Conservation (phyloP, 2,888 invertebrate genomes). For the Saturnia japonica region DNA sequence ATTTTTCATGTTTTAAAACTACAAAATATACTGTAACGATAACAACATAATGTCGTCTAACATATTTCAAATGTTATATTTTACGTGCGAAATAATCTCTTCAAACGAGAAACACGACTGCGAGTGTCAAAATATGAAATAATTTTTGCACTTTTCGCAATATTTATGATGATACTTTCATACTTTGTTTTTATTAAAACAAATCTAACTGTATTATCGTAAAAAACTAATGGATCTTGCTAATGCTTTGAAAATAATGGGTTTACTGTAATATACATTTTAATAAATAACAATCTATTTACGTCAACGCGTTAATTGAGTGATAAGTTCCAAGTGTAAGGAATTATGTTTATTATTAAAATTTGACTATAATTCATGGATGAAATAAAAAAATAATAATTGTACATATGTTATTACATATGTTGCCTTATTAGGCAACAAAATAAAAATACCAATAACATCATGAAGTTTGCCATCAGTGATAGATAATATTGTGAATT, state of each 20-base stretch:
- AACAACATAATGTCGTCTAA: not conserved
- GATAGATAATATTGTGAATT: too few relatives aligned
- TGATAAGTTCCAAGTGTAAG: not conserved
- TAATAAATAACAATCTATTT: not conserved
- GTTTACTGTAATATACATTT: not conserved
- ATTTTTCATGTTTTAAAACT: not conserved
- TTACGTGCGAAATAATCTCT: not conserved
- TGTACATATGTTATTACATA: too few relatives aligned
- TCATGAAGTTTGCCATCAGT: too few relatives aligned
- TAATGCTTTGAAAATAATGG: not conserved
- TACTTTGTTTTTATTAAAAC: not conserved
- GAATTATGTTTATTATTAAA: not conserved
- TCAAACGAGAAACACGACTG: not conserved
- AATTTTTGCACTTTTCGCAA: not conserved
- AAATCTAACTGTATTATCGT: not conserved
- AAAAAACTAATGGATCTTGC: constrained; percentile 5
- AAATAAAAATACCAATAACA: too few relatives aligned
- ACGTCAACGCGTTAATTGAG: not conserved
- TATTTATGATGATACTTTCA: not conserved
- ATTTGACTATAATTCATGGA: too few relatives aligned
- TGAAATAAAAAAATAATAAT: too few relatives aligned
- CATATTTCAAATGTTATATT: not conserved
- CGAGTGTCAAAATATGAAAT: not conserved
- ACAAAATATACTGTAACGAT: not conserved
- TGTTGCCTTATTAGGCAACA: too few relatives aligned